Evolutionary conservation across 2,888 invertebrate species (phyloP).

Genomic region (Trichacis sp.): DNA sequence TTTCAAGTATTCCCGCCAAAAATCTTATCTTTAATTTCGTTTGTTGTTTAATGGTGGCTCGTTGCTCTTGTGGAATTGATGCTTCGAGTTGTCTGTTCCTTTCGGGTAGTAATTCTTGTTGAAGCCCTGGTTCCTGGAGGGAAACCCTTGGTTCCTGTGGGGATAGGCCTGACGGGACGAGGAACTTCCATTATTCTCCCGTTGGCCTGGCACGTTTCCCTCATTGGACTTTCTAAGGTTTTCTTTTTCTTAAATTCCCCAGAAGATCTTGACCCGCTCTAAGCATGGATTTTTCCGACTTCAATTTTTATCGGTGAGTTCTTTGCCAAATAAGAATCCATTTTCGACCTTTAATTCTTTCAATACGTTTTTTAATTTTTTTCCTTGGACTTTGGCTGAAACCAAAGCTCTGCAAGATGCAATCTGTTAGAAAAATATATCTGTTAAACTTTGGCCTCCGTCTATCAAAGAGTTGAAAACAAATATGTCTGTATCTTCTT

Average conservation of each 20-base stretch:
- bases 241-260: not conserved
- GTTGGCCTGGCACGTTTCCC: conserved; percentile 24
- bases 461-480: conserved; percentile 1
- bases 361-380: conserved; percentile 16
- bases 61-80: not conserved
- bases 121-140: no score
- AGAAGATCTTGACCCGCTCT: conserved; percentile 17
- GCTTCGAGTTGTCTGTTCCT: no score
- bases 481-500: conserved; percentile 4
- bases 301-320: conserved; percentile 14
- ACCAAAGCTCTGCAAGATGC: conserved; percentile 24
- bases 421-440: conserved; percentile 12
- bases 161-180: no score
- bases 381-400: conserved; percentile 13
- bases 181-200: no score
- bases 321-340: conserved; percentile 22
- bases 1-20: no score
- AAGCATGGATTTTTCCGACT: conserved; percentile 17
- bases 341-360: conserved; percentile 20
- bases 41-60: no score
- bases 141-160: no score
- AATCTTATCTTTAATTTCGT: no score
- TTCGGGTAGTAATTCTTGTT: no score
- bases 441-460: conserved; percentile 11
- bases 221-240: not conserved